Conservation (phyloP, 92 coral and sea anemone genomes). For the Palythoa heliodiscus region DNA sequence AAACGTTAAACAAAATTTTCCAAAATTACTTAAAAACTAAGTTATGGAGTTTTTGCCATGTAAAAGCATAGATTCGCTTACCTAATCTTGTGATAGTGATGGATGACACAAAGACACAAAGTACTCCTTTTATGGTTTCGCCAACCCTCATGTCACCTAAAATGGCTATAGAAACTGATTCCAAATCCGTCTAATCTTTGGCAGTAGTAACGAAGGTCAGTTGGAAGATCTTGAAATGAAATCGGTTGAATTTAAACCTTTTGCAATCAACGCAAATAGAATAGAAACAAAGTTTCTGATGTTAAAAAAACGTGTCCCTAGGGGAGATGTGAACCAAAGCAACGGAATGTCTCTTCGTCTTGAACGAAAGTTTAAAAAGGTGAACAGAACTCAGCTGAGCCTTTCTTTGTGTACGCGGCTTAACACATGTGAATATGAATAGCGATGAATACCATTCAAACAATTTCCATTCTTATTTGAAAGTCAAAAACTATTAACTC, state of each 20-base stretch:
- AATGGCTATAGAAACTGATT: neutral
- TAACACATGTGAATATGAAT: neutral
- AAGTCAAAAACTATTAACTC: slow-evolving; percentile 46
- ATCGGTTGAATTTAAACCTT: neutral
- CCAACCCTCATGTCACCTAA: neutral
- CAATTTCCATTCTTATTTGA: slow-evolving; percentile 13
- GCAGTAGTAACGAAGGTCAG: neutral
- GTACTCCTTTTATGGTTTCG: neutral
- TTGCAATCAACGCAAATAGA: neutral
- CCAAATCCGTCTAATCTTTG: neutral
- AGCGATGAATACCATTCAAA: slow-evolving; percentile 9
- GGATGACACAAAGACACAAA: neutral
- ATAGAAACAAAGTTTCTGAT: neutral
- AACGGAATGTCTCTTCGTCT: neutral
- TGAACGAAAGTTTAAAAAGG: neutral
- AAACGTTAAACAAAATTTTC: neutral
- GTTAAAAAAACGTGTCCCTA: too few relatives aligned
- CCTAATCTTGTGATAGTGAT: neutral
- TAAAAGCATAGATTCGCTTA: neutral
- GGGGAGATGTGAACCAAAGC: neutral
- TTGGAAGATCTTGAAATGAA: neutral
- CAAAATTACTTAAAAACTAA: neutral
- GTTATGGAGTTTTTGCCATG: neutral
- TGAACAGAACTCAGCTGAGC: neutral
- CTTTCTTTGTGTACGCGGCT: slow-evolving; percentile 11